A percentile compares a stretch with the other conserved stretches of the same genome.
phyloP scores from a whole-genome alignment of 1,140 invertebrate genomes.

The Ips nitidus region DNA sequence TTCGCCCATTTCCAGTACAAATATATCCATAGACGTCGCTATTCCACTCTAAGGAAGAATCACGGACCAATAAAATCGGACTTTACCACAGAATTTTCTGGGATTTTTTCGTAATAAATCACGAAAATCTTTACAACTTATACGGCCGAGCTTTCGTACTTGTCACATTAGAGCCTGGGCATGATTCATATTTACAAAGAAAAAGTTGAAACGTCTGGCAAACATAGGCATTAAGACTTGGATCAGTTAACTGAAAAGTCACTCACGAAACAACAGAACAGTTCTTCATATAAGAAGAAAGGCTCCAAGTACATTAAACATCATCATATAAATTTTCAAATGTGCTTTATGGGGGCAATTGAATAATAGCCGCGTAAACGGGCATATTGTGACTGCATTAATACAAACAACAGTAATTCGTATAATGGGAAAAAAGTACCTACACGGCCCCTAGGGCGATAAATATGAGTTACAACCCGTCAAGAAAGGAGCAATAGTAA shows the following conservation, averaged over 20 bases:
- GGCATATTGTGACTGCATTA: conserved; percentile 9
- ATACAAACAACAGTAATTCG: conserved; percentile 1
- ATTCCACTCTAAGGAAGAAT: conserved; percentile 36
- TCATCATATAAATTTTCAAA: background rate
- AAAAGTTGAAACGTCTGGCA: background rate
- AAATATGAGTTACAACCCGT: background rate
- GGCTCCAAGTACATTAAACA: too few relatives aligned
- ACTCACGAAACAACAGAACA: too few relatives aligned
- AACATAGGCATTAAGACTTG: too few relatives aligned
- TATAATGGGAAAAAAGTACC: conserved; percentile 1
- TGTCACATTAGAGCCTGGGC: conserved; percentile 32
- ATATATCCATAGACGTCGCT: conserved; percentile 32
- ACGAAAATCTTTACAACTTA: conserved; percentile 31
- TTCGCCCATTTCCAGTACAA: conserved; percentile 20
- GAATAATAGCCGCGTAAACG: conserved; percentile 10
- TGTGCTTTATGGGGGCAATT: background rate
- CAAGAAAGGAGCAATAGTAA: conserved; percentile 2
- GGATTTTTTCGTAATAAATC: conserved; percentile 38
- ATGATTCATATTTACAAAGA: conserved; percentile 36
- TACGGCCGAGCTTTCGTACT: conserved; percentile 32
- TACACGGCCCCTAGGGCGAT: background rate
- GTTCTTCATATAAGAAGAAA: too few relatives aligned
- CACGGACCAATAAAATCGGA: conserved; percentile 38
- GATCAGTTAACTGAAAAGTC: too few relatives aligned
- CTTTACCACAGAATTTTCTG: conserved; percentile 31